Evolutionary conservation across 2,888 invertebrate genomes (phyloP).

Genomic region (Papilio elwesi): DNA sequence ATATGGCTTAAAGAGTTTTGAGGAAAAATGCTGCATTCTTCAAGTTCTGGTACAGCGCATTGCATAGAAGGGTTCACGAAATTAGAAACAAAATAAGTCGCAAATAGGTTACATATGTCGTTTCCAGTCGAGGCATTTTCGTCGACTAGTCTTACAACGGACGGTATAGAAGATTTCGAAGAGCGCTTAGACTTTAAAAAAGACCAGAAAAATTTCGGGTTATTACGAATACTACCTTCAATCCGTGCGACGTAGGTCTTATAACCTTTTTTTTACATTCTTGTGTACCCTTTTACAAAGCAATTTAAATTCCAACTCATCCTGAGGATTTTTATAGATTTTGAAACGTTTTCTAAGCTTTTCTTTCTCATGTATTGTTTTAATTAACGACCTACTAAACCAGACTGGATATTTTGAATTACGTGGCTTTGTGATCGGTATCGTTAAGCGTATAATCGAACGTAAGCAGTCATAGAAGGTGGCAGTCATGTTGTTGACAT

Average conservation of each 20-base stretch:
- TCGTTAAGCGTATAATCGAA: conserved; percentile 3
- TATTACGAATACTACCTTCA: neutral
- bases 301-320: neutral
- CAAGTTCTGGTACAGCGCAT: neutral
- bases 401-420: neutral
- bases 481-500: conserved; percentile 5
- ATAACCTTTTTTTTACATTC: neutral
- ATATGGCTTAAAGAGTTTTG: neutral
- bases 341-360: neutral
- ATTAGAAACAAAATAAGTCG: neutral
- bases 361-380: conserved; percentile 3
- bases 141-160: neutral
- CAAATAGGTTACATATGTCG: neutral
- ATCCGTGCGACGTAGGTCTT: neutral
- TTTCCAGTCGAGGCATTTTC: neutral
- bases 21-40: neutral
- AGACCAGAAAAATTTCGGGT: neutral
- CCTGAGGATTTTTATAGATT: neutral
- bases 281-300: neutral
- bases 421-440: neutral
- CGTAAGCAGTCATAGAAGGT: neutral
- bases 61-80: neutral
- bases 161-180: neutral
- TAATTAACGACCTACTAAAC: neutral
- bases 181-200: neutral